Base-by-base conservation (phyloP, 2,888 invertebrate species). In the Tetragonula carbonaria region DNA sequence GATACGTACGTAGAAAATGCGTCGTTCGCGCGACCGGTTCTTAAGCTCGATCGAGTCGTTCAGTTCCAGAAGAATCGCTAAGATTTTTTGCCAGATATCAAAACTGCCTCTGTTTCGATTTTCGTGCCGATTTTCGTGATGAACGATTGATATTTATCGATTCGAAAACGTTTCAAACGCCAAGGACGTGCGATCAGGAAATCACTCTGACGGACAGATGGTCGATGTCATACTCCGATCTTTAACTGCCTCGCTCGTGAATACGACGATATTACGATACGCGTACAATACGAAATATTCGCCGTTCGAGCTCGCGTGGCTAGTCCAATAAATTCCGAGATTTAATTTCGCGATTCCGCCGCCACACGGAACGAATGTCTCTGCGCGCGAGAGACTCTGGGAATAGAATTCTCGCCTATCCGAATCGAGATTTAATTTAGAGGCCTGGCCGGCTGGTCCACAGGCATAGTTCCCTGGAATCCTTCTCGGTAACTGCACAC, bases 361-460 rank as follows among this genome's bases (percentile, higher is more conserved):
- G 65, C 4, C 53, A 18, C 21, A 8, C 8, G 8, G 50, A 65
- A 77, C 74, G 70, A 75, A 66, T 86, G 78, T 82, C 77, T 21
- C 73, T 0, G 66, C 62, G 33, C 85, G 45, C 23, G 21, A 38
- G 21, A 38, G 55, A 11, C 45, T 45, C 45, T 45, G 53, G 63
- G 72, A 76, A 84, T 84, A 82, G 80, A 78, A 81, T 82, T 86
- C 84, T 74, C 84, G 84, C 76, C 84, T 84, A 86, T 86, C 86
- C 87, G 80, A 74, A 71, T 65, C 74, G 82, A 85, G 86, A 87
- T 86, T 86, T 87, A 86, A 87, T 87, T 87, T 87, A 86, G 78
- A 82, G 80, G 59, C 77, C 59, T 21, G 72, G 45, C 76, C 74
- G 62, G n/a, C 62, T 72, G 62, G 45, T 59, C 51, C 68, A 68